Conservation (phyloP, 1,140 invertebrate species). For the Lithobius niger region DNA sequence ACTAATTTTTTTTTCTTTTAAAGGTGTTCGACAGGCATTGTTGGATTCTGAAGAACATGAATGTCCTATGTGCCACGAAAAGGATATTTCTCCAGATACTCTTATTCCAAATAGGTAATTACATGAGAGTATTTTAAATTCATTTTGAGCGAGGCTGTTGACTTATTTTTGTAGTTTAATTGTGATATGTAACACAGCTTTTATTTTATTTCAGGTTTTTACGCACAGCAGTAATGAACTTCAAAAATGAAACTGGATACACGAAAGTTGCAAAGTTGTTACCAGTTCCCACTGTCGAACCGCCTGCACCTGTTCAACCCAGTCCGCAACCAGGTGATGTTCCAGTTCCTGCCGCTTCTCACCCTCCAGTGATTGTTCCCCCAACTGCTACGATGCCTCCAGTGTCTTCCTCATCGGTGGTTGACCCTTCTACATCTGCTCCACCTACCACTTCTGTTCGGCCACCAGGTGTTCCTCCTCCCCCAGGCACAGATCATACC, state of each 20-base stretch:
- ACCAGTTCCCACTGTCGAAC: too few relatives aligned
- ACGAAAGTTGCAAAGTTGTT: too few relatives aligned
- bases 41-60: constrained; percentile 87
- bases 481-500: too few relatives aligned
- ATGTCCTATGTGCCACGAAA: constrained; percentile 85
- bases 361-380: too few relatives aligned
- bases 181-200: background rate
- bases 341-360: too few relatives aligned
- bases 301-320: too few relatives aligned
- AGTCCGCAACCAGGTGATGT: too few relatives aligned
- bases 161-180: background rate
- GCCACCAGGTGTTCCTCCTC: too few relatives aligned
- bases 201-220: constrained; percentile 41
- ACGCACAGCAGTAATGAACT: constrained; percentile 69
- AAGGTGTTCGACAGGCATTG: constrained; percentile 71
- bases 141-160: background rate
- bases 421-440: too few relatives aligned
- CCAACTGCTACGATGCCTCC: too few relatives aligned
- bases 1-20: constrained; percentile 12
- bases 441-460: too few relatives aligned
- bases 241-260: constrained; percentile 81
- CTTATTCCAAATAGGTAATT: constrained; percentile 74
- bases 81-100: constrained; percentile 79
- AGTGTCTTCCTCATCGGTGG: too few relatives aligned
- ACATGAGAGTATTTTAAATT: background rate